phyloP scores from a whole-genome alignment of 2,113 vertebrate species.

The Thymallus thymallus region DNA sequence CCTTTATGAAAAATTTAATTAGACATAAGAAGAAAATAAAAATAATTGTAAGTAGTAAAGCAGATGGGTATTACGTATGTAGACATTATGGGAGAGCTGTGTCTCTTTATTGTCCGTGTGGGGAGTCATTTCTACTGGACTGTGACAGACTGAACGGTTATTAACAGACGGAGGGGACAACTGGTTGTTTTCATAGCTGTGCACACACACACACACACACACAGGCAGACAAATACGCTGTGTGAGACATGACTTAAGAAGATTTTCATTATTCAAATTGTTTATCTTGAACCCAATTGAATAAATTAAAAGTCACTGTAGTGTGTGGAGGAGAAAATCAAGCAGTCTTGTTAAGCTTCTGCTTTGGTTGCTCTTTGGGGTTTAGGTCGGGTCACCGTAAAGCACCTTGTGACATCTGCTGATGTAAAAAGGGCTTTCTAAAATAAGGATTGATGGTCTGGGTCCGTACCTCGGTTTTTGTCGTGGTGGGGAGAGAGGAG shows the following conservation, averaged over 20 bases:
- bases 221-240: neutral
- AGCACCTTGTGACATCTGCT: too few species aligned
- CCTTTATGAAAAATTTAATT: too few species aligned
- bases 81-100: constrained; percentile 42
- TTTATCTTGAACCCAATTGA: constrained; percentile 1
- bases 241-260: constrained; percentile 23
- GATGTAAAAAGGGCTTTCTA: too few species aligned
- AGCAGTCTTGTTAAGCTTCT: neutral
- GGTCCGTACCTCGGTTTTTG: constrained; percentile 86
- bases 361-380: too few species aligned
- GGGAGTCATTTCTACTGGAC: constrained; percentile 54
- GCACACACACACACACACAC: constrained; percentile 18
- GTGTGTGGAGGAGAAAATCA: neutral
- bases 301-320: neutral
- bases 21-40: too few species aligned
- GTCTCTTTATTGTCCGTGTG: constrained; percentile 56
- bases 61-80: constrained; percentile 9
- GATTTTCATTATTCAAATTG: constrained; percentile 10
- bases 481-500: constrained; percentile 80
- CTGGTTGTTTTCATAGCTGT: constrained; percentile 63
- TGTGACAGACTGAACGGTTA: constrained; percentile 44
- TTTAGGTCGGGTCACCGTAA: too few species aligned
- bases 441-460: constrained; percentile 13
- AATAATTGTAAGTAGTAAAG: neutral
- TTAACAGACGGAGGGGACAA: constrained; percentile 29